Evolutionary conservation across 1,140 invertebrate species (phyloP), one percentile per base, ranked within the genome.

Genomic region (Galleria mellonella): DNA sequence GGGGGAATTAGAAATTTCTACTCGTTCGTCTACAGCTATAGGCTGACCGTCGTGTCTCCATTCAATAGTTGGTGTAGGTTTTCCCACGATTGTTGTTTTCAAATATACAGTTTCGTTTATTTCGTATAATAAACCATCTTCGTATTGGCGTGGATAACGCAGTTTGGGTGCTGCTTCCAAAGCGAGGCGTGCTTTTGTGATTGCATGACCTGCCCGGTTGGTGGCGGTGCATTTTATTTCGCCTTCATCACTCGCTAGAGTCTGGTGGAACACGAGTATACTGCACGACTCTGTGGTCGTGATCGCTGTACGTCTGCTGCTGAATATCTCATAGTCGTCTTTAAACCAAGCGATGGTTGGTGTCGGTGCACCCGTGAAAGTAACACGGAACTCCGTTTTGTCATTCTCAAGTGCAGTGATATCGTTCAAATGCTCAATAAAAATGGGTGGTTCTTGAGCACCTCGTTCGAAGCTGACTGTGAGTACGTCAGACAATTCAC

Each of bases 301-400:
- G 47, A 96, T 93, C 55, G 90, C 90, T 1, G 93, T 94, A 53
- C 94, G 87, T 47, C 93, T 86, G 66, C 93, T 94, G 67, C 93
- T 94, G 65, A 94, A 95, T 43, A 95, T 92, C 74, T 95, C 94
- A 55, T 93, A 93, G 27, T 92, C 93, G 72, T 96, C 94, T 76
- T 96, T 96, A 78, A 93, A 98, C 97, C 97, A 99, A n/a, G 91
- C 91, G 13, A 98, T 90, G 58, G 93, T 93, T 1, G 97, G 96
- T 4, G 89, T 75, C 0, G 97, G 97, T 17, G 91, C 90, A 1
- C 97, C 97, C 8, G 90, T 86, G 47, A 96, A 94, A 50, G 92
- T 89, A 0, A 96, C 95, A 29, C 90, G 90, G 62, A 97, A 95
- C 68, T 95, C 93, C 2, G 92, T 91, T 88, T 94, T 92, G 54